phyloP scores from a whole-genome alignment of 2,797 vertebrate genomes.

The Eulemur mongoz region DNA sequence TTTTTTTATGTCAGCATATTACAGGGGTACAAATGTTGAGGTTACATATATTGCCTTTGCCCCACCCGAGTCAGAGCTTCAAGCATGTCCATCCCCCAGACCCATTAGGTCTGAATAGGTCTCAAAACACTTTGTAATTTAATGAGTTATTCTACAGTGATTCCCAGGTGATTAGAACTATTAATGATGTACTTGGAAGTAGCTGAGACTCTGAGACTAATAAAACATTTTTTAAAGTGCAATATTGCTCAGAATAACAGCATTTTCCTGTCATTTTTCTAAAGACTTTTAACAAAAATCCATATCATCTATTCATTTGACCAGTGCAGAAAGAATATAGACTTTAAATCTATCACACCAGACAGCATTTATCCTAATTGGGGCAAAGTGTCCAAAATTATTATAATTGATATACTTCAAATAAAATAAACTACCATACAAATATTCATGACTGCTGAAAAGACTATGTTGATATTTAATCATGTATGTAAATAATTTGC shows the following conservation, averaged over 20 bases:
- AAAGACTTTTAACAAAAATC: not conserved
- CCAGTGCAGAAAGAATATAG: not conserved
- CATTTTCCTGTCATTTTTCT: not conserved
- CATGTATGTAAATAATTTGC: not conserved
- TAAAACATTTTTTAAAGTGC: not conserved
- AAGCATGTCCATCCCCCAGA: too few relatives aligned
- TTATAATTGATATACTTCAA: not conserved
- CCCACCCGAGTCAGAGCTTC: too few relatives aligned
- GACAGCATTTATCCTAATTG: not conserved
- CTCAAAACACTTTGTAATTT: not conserved
- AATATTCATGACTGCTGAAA: not conserved
- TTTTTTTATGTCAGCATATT: not conserved
- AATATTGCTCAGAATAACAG: not conserved
- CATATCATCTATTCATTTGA: not conserved
- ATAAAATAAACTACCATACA: not conserved
- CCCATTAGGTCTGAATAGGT: not conserved
- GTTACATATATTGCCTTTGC: too few relatives aligned
- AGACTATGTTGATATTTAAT: not conserved
- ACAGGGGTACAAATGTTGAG: too few relatives aligned
- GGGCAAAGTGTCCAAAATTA: not conserved
- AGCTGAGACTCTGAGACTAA: not conserved
- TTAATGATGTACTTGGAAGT: not conserved
- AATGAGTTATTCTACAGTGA: not conserved
- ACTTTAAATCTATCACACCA: not conserved
- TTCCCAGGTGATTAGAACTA: not conserved